Percentiles rank a stretch among this genome's conserved stretches.
These are phyloP conservation scores for Trinorchestia longiramus DNA, from an alignment of 1,140 invertebrate genomes.

Conservation along the genomic window DNA sequence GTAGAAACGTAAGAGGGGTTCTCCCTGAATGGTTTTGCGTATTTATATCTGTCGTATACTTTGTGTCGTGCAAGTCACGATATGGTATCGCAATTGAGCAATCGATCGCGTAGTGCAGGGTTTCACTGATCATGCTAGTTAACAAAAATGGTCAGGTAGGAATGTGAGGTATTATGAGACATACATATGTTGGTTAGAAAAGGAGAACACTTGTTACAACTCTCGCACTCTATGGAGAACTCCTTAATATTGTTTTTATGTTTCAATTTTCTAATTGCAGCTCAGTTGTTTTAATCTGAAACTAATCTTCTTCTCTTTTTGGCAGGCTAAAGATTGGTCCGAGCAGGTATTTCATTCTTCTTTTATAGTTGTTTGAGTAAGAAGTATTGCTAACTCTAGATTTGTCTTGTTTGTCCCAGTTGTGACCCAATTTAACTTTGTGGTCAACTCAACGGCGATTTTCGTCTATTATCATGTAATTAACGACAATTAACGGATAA, in stretches of 20 bases:
- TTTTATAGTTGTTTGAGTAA: not conserved
- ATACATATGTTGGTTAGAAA: too few species aligned
- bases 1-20: not conserved
- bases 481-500: too few species aligned
- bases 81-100: not conserved
- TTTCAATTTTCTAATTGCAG: not conserved
- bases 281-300: not conserved
- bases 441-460: not conserved
- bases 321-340: constrained; percentile 34
- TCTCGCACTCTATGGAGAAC: not conserved
- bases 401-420: not conserved
- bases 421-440: not conserved
- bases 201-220: not conserved
- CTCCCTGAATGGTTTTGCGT: not conserved
- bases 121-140: not conserved
- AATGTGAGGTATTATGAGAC: too few species aligned
- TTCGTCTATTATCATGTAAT: not conserved
- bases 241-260: not conserved
- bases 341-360: constrained; percentile 6
- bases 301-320: not conserved
- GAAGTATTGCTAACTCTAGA: not conserved
- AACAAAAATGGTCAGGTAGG: too few species aligned
- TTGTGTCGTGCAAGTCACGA: not conserved
- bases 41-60: not conserved
- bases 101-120: not conserved